Conservation (phyloP, 53 echinoderm and acorn worm genomes). For the Pentamera pediparva region DNA sequence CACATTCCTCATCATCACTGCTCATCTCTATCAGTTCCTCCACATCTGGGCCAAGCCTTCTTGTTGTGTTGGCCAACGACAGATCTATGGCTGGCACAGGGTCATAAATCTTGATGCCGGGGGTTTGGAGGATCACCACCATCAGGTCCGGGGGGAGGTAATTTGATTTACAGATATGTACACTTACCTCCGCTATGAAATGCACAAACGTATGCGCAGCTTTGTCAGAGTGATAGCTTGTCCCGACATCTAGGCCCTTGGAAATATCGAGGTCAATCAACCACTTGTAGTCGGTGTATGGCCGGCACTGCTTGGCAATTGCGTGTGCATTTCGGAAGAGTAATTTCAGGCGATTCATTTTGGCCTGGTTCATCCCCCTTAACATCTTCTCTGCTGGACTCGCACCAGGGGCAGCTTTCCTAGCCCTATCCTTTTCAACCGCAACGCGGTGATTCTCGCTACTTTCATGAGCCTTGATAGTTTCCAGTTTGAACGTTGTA, state of each 20-base stretch:
- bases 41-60: too few species aligned
- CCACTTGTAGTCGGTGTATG: constrained; percentile 36
- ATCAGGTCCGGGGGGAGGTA: too few species aligned
- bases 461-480: constrained; percentile 19
- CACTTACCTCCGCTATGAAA: constrained; percentile 19
- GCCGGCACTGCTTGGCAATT: constrained; percentile 24
- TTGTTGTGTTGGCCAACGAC: too few species aligned
- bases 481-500: constrained; percentile 14
- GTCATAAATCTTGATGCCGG: constrained; percentile 5
- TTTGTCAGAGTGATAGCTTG: constrained; percentile 23
- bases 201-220: too few species aligned
- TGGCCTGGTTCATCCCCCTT: constrained; percentile 5
- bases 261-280: constrained; percentile 8
- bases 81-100: constrained; percentile 45
- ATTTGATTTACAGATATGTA: too few species aligned
- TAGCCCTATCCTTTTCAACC: constrained; percentile 22
- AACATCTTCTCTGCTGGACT: constrained; percentile 33
- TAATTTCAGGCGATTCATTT: constrained; percentile 12
- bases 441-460: constrained; percentile 32
- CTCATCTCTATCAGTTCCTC: too few species aligned
- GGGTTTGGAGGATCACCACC: constrained; percentile 26
- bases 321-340: constrained; percentile 45
- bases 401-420: constrained; percentile 14
- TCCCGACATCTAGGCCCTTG: constrained; percentile 28
- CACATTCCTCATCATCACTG: too few species aligned